phyloP scores from a whole-genome alignment of 2,888 invertebrate species.

The Mythimna loreyi region DNA sequence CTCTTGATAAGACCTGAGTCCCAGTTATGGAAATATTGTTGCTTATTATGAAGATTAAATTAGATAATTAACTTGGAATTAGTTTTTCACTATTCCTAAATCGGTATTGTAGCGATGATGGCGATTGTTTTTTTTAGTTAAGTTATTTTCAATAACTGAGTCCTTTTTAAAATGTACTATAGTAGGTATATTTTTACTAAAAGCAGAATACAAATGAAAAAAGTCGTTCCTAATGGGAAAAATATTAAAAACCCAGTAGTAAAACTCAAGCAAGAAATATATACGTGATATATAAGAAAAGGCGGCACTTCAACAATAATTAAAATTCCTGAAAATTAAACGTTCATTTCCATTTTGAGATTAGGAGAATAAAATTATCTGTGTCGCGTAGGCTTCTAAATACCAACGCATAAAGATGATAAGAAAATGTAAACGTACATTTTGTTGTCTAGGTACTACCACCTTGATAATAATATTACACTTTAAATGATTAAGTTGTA shows the following conservation, averaged over 20 bases:
- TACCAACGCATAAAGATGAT: constrained; percentile 24
- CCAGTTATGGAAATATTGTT: too few species aligned
- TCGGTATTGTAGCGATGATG: too few species aligned
- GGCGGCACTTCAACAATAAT: neutral
- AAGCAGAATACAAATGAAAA: neutral
- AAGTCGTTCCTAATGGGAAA: neutral
- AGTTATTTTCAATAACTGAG: neutral
- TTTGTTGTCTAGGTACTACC: constrained; percentile 16
- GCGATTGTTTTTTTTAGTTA: neutral
- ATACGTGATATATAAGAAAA: neutral
- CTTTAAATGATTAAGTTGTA: constrained; percentile 23
- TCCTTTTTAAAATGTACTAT: neutral
- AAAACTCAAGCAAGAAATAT: neutral
- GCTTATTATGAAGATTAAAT: too few species aligned
- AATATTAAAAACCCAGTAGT: neutral
- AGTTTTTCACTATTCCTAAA: too few species aligned
- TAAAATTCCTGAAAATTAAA: constrained; percentile 10
- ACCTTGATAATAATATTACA: constrained; percentile 29
- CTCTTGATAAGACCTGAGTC: too few species aligned
- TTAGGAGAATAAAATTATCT: constrained; percentile 26
- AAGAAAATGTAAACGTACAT: constrained; percentile 36
- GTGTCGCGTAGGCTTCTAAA: neutral
- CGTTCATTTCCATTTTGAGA: constrained; percentile 7
- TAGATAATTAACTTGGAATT: neutral
- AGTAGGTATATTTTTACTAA: neutral